Evolutionary conservation across 2,797 vertebrate genomes (phyloP).

Genomic region (Florisuga fusca): DNA sequence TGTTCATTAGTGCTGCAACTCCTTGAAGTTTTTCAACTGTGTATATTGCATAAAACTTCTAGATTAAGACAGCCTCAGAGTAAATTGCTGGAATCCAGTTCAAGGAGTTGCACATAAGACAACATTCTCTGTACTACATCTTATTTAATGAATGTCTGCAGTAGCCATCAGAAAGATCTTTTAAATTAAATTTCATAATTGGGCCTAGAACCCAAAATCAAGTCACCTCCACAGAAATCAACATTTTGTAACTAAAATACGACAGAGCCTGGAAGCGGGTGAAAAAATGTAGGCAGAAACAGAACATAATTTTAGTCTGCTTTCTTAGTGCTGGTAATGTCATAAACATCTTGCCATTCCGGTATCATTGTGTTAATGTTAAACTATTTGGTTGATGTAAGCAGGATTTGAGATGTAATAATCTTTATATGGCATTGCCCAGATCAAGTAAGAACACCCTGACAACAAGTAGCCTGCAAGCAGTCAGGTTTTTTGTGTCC

Average conservation of each 20-base stretch:
- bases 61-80: not conserved
- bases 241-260: not conserved
- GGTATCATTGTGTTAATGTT: conserved; percentile 67
- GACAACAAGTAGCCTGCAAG: conserved; percentile 72
- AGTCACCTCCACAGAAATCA: conserved; percentile 18
- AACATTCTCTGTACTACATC: not conserved
- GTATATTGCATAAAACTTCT: not conserved
- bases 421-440: conserved; percentile 73
- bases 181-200: conserved; percentile 35
- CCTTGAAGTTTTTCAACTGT: not conserved
- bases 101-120: not conserved
- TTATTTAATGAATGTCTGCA: conserved; percentile 2
- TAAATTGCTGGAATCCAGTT: not conserved
- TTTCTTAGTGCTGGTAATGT: conserved; percentile 54
- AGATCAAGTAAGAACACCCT: conserved; percentile 70
- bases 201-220: conserved; percentile 30
- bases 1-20: not conserved
- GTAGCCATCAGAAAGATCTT: not conserved
- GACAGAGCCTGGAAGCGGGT: conserved; percentile 12
- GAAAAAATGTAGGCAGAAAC: conserved; percentile 32
- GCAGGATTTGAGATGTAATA: conserved; percentile 68
- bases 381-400: conserved; percentile 76
- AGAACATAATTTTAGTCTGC: conserved; percentile 56
- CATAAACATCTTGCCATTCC: conserved; percentile 66
- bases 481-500: conserved; percentile 75